Evolutionary conservation across 2,888 invertebrate genomes (phyloP).

Genomic region (Axea sp.): DNA sequence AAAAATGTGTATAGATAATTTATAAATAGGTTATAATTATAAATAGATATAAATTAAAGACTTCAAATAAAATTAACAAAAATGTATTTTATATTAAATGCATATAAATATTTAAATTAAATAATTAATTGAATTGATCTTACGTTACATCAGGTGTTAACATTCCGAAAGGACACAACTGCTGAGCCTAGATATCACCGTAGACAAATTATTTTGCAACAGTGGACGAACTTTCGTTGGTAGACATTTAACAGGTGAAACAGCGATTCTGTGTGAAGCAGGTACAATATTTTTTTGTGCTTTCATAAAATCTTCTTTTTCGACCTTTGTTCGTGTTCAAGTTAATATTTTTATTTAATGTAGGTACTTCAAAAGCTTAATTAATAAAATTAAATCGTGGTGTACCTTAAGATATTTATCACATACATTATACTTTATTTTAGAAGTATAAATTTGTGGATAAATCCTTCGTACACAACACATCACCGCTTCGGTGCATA

Average conservation of each 20-base stretch:
- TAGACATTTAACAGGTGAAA: slow-evolving; percentile 82
- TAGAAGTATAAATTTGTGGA: slow-evolving; percentile 83
- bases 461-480: slow-evolving; percentile 82
- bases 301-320: slow-evolving; percentile 81
- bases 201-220: slow-evolving; percentile 80
- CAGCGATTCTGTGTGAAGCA: slow-evolving; percentile 82
- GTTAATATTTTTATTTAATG: too few relatives aligned
- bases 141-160: slow-evolving; percentile 79
- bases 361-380: too few relatives aligned
- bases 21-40: too few relatives aligned
- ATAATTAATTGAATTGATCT: slow-evolving; percentile 48
- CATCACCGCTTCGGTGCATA: slow-evolving; percentile 84
- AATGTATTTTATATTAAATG: too few relatives aligned
- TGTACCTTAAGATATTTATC: slow-evolving; percentile 84
- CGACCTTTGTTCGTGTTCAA: slow-evolving; percentile 74
- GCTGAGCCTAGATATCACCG: slow-evolving; percentile 79
- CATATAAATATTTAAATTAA: too few relatives aligned
- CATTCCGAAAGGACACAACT: slow-evolving; percentile 81
- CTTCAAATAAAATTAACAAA: too few relatives aligned
- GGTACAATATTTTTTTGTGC: slow-evolving; percentile 84
- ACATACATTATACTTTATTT: slow-evolving; percentile 80
- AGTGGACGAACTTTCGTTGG: slow-evolving; percentile 82
- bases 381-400: too few relatives aligned
- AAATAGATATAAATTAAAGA: too few relatives aligned
- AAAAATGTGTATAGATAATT: too few relatives aligned